Percentiles rank a stretch among this genome's conserved stretches.
Evolutionary conservation across 1,140 invertebrate genomes (phyloP).

Genomic region (Mamestra configurata): DNA sequence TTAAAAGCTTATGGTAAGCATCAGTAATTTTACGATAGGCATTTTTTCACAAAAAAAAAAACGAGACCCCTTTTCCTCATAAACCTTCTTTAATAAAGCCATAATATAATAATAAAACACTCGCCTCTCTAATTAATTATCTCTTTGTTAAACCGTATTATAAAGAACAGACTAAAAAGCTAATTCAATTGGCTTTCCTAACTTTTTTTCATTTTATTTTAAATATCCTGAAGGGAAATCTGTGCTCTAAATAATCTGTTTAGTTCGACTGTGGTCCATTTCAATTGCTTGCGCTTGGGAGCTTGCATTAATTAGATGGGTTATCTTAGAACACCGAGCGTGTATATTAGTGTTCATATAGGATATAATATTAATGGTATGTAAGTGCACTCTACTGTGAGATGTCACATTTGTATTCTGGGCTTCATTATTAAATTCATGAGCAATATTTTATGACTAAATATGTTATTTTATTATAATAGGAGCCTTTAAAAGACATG

Average conservation of each 20-base stretch:
- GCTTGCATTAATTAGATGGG: slow-evolving; percentile 18
- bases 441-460: too few relatives aligned
- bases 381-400: background rate
- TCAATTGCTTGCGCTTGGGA: slow-evolving; percentile 3
- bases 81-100: background rate
- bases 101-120: background rate
- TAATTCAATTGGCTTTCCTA: background rate
- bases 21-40: too few relatives aligned
- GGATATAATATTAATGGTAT: background rate
- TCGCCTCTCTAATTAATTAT: slow-evolving; percentile 3
- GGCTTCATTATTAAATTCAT: background rate
- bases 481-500: too few relatives aligned
- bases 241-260: slow-evolving; percentile 2
- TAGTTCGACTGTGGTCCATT: slow-evolving; percentile 14
- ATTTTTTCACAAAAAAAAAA: too few relatives aligned
- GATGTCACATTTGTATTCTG: background rate
- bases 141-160: background rate
- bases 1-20: background rate
- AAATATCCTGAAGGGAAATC: slow-evolving; percentile 18
- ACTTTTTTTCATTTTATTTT: background rate
- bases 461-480: too few relatives aligned
- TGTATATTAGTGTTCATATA: background rate
- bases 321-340: background rate
- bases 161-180: background rate
- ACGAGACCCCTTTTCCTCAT: background rate